These are phyloP conservation scores for Eupsilia transversa DNA, from an alignment of 2,888 invertebrate species.

Conservation along the genomic window DNA sequence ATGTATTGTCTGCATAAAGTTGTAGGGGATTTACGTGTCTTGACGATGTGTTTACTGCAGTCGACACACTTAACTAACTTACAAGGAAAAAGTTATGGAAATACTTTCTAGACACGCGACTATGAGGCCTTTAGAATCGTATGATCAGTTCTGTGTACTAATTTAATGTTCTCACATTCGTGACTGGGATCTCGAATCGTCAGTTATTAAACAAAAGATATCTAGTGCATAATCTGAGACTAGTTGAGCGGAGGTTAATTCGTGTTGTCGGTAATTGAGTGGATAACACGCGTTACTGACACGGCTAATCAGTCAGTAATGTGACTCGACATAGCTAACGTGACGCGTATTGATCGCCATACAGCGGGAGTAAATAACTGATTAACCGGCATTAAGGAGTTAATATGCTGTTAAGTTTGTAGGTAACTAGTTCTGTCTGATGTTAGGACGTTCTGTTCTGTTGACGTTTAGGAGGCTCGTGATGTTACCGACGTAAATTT, in stretches of 20 bases:
- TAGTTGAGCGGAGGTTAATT: slow-evolving; percentile 70
- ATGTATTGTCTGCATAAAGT: not conserved
- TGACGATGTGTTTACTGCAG: slow-evolving; percentile 12
- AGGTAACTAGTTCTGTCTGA: not conserved
- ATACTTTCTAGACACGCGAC: slow-evolving; percentile 24
- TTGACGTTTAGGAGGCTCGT: not conserved
- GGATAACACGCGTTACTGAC: slow-evolving; percentile 79
- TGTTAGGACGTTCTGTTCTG: not conserved
- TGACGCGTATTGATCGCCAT: slow-evolving; percentile 68
- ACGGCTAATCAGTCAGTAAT: slow-evolving; percentile 82
- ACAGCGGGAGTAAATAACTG: slow-evolving; percentile 47
- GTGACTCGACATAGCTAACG: slow-evolving; percentile 70
- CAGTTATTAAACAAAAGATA: slow-evolving; percentile 53
- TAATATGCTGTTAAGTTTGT: slow-evolving; percentile 18
- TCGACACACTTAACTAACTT: slow-evolving; percentile 3
- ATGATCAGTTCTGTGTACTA: not conserved
- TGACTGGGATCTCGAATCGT: slow-evolving; percentile 21
- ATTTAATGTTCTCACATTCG: slow-evolving; percentile 29
- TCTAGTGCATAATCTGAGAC: slow-evolving; percentile 60
- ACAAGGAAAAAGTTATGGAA: slow-evolving; percentile 34
- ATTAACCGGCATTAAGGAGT: slow-evolving; percentile 42
- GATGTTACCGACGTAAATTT: too few relatives aligned
- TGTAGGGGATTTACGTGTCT: slow-evolving; percentile 7
- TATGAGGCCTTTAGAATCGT: slow-evolving; percentile 7
- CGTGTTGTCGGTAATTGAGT: slow-evolving; percentile 80